Base-by-base conservation (phyloP, 2,113 vertebrate species). In the Lycaon pictus region DNA sequence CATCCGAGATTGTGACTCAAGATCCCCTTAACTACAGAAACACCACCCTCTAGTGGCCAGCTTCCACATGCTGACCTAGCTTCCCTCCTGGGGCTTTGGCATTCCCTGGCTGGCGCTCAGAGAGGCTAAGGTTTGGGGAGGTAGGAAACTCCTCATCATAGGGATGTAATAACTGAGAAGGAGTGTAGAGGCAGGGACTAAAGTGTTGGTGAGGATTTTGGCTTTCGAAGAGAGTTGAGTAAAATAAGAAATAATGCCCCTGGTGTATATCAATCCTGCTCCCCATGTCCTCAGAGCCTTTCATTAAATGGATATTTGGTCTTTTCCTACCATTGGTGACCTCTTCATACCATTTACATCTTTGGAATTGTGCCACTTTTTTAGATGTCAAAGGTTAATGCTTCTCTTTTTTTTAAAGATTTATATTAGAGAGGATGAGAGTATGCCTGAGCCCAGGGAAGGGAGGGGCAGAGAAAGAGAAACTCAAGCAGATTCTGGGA, bases 31-130 rank as follows among this genome's bases (percentile, higher is more conserved):
- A 92, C 90, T 96, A 86, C 74, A 93, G 95, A 97, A 97, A 96
- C 53, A 97, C 48, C 0, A 82, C 98, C 97, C 97, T 96, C 98
- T 98, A 97, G 98, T 97, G 98, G 96, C 92, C 79, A 93, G 29
- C 58, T 93, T 77, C 91, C 48, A 90, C 92, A 84, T 86, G 89
- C 71, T 89, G 95, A 35, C 81, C 86, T 32, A 56, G 72, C 77
- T 82, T 79, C 94, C 25, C 43, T 95, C 58, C 63, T 81, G 51
- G 86, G n/a, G 16, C 71, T 82, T 67, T 85, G 29, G 82, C 55
- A 90, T 93, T 92, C 85, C 65, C n/a, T 67, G 37, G 62, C n/a
- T 67, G 37, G 62, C 74, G 60, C 69, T 96, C 27, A 32, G 76
- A 79, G 43, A 69, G 13, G 35, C 3, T 63, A 91, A 32, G 7